These are phyloP conservation scores for Hippocampus barbouri DNA, from an alignment of 2,113 vertebrate genomes.

Conservation along the genomic window DNA sequence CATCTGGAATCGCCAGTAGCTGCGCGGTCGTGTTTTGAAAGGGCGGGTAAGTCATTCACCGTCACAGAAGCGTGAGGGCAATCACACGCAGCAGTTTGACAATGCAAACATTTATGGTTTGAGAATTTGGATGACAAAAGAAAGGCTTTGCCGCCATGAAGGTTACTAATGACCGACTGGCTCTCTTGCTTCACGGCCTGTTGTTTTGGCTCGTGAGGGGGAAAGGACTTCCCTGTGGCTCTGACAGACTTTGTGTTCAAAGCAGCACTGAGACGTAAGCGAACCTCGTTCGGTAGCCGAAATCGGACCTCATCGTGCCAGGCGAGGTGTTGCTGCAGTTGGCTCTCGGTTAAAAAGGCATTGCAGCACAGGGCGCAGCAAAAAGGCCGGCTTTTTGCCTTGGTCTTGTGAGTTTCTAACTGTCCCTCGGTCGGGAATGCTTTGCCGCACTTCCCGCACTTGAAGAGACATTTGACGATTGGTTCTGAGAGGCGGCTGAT, in stretches of 20 bases:
- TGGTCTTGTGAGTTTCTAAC: conserved; percentile 58
- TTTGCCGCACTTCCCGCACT: conserved; percentile 75
- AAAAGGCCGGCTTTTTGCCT: conserved; percentile 63
- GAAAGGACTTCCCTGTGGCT: conserved; percentile 18
- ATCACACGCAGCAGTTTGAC: conserved; percentile 41
- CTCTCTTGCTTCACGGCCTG: not conserved
- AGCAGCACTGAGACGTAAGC: conserved; percentile 64
- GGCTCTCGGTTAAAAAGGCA: conserved; percentile 70
- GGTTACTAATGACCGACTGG: conserved; percentile 46
- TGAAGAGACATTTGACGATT: conserved; percentile 65
- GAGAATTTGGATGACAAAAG: conserved; percentile 49
- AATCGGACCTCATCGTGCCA: conserved; percentile 75
- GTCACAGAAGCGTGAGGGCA: conserved; percentile 64
- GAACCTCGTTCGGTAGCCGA: conserved; percentile 71
- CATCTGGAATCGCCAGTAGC: conserved; percentile 45
- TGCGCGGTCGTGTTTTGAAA: conserved; percentile 68
- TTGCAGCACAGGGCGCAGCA: conserved; percentile 74
- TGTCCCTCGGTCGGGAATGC: conserved; percentile 68
- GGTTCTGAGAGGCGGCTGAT: conserved; percentile 27
- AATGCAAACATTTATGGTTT: conserved; percentile 54
- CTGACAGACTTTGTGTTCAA: conserved; percentile 36
- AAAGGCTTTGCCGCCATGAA: conserved; percentile 63
- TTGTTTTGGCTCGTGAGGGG: not conserved
- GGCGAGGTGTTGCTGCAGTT: conserved; percentile 73
- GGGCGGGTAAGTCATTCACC: conserved; percentile 60